Conservation (phyloP, 2,888 invertebrate genomes). For the Nomada fabriciana region DNA sequence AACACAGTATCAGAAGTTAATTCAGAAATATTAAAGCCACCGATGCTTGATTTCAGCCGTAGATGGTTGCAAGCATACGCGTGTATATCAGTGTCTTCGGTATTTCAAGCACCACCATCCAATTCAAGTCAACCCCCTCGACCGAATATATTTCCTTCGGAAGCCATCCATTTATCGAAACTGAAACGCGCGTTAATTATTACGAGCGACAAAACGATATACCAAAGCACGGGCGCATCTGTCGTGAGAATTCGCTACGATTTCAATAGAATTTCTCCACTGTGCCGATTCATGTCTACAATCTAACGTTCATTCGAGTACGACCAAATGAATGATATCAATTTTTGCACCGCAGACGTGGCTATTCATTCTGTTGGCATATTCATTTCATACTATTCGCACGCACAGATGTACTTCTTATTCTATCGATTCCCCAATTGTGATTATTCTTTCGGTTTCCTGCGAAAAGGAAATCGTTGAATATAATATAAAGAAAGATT, state of each 20-base stretch:
- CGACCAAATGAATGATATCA: constrained; percentile 28
- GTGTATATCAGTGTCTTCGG: too few relatives aligned
- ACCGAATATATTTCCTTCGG: too few relatives aligned
- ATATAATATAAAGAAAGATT: constrained; percentile 11
- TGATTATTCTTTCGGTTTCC: constrained; percentile 19
- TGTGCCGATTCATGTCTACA: constrained; percentile 16
- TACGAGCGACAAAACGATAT: neutral
- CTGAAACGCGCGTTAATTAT: neutral
- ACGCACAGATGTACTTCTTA: constrained; percentile 50
- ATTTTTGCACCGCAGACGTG: constrained; percentile 55
- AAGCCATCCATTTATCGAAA: neutral
- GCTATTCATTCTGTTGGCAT: constrained; percentile 58
- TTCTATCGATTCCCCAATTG: constrained; percentile 13
- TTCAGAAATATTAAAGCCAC: too few relatives aligned
- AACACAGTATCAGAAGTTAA: too few relatives aligned
- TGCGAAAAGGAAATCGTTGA: constrained; percentile 17
- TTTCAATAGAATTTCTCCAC: neutral
- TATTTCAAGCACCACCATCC: too few relatives aligned
- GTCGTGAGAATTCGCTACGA: constrained; percentile 14
- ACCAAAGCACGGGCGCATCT: neutral
- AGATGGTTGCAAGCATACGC: too few relatives aligned
- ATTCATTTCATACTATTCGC: constrained; percentile 18
- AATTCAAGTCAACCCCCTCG: too few relatives aligned
- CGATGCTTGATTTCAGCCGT: too few relatives aligned
- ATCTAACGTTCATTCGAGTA: constrained; percentile 22